Base-by-base conservation (phyloP, 2,797 vertebrate genomes). In the Chiropotes sagulatus region DNA sequence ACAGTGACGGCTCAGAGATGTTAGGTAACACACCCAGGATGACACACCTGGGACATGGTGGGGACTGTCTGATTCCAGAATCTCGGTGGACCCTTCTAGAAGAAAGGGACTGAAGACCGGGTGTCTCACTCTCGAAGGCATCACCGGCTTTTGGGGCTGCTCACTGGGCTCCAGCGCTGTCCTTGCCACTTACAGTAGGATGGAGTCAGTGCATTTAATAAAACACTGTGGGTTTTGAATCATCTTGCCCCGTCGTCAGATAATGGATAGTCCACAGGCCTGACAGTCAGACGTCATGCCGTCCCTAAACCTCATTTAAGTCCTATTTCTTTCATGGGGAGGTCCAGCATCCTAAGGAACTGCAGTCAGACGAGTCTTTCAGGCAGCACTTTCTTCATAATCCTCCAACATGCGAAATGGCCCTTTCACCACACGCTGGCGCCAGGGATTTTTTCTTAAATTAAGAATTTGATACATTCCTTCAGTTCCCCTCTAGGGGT, bases 401-500 rank as follows among this genome's bases (percentile, higher is more conserved):
- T 41, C 70, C 82, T 90, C 54, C 22, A 19, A 87, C 92, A 93
- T 78, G 75, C 0, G 3, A 93, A 96, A 85, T 82, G 88, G 92
- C 72, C 52, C 52, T 93, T 84, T 89, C n/a, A 11, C 64, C 5
- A 12, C 46, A 9, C 0, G 67, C 72, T 28, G 88, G 80, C 30
- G 0, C 85, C 0, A 0, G 96, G 94, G 95, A 96, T 54, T 88
- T 94, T 97, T 85, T 57, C 88, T 97, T 94, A 91, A 97, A 98
- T 98, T 97, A 98, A 97, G 96, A 97, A 96, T 97, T 96, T 97
- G 97, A 95, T 97, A 54, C 94, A 97, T 98, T 97, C 80, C 82
- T 97, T 89, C 93, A 84, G 92, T 80, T 81, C 75, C 88, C 94
- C 95, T 97, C 96, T 72, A 91, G 96, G 88, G 97, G 96, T 94